Conservation (phyloP, 2,113 vertebrate species). For the Malurus cyaneus region DNA sequence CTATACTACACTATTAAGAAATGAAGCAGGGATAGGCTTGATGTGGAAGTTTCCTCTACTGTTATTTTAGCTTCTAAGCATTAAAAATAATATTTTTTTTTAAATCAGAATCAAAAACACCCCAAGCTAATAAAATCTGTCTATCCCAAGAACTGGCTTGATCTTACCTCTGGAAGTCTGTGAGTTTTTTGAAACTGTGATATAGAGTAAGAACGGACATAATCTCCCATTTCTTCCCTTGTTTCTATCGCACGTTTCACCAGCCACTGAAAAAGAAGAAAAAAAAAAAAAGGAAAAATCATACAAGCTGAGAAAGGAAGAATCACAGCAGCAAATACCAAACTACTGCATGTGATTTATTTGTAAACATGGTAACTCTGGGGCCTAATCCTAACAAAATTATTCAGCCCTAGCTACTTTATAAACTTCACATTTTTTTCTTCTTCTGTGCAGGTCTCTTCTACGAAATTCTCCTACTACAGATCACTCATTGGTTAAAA, state of each 20-base stretch:
- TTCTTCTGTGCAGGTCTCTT: not conserved
- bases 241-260: slow-evolving; percentile 98
- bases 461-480: not conserved
- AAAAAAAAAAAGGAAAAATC: not conserved
- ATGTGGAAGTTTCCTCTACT: not conserved
- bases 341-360: not conserved
- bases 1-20: not conserved
- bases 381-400: not conserved
- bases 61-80: not conserved
- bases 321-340: not conserved
- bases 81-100: not conserved
- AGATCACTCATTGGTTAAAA: not conserved
- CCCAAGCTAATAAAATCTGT: not conserved
- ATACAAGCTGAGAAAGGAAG: not conserved
- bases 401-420: not conserved
- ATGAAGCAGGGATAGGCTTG: not conserved
- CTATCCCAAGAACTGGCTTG: not conserved
- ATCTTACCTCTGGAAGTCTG: slow-evolving; percentile 87
- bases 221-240: slow-evolving; percentile 96
- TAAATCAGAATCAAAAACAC: not conserved
- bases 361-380: not conserved
- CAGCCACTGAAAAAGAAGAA: slow-evolving; percentile 82
- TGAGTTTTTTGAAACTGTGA: slow-evolving; percentile 95
- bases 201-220: slow-evolving; percentile 90
- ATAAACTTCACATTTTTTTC: not conserved